Base-by-base conservation (phyloP, 1,140 invertebrate species). In the Pogonus chalceus region DNA sequence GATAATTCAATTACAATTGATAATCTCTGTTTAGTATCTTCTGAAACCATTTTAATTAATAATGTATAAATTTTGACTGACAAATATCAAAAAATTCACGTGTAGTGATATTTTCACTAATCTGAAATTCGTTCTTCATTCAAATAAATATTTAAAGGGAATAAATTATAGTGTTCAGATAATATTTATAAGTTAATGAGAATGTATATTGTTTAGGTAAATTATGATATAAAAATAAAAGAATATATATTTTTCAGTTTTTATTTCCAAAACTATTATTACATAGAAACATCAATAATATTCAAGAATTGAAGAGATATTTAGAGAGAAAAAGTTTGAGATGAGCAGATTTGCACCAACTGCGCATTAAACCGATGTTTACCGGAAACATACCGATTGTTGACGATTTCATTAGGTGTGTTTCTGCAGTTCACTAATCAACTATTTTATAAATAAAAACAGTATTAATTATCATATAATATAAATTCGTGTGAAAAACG, bases 1-100 rank as follows among this genome's bases (percentile, higher is more conserved):
- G 72, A 70, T 1, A 76, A 57, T 14, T 76, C 73, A 31, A 83
- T 69, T 9, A 85, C 76, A 4, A 77, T 64, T 12, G 74, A 71
- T 26, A 84, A 64, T 62, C 81, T 77, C 58, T 81, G 75, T 65
- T 83, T 83, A 1, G 71, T 75, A 35, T 69, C 70, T 4, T 70
- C 65, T n/a, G 60, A 18, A 22, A 54, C n/a, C 62, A 64, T 63
- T 59, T 53, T 59, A 46, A 24, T 21, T 35, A 22, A 14, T 20
- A 22, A 46, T 49, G 26, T 23, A 50, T 48, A 26, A 35, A 26
- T 23, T 21, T 50, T 24, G 24, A 12, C 2, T 21, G 18, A 9
- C 12, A 18, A 20, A 24, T 18, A 12, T 23, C 26, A 10, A 20
- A 23, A 26, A 10, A 20, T 24, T 23, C n/a, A n/a, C n/a, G n/a